Percentiles rank a stretch among this genome's conserved stretches.
These are phyloP conservation scores for Cepaea nemoralis DNA, from an alignment of 1,140 invertebrate genomes.

Conservation along the genomic window DNA sequence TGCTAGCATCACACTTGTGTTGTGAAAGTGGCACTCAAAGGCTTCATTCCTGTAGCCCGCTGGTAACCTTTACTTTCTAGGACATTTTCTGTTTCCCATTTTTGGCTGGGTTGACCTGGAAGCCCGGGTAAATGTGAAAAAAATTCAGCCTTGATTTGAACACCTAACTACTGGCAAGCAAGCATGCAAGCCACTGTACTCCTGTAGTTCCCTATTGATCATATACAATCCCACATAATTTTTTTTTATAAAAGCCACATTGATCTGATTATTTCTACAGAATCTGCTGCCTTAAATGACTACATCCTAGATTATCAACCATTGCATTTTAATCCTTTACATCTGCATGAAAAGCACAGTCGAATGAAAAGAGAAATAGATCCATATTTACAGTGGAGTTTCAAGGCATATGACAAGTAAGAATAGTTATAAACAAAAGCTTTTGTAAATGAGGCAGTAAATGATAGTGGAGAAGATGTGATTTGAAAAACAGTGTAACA, in stretches of 20 bases:
- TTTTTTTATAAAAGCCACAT: too few relatives aligned
- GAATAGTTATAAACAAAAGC: not conserved
- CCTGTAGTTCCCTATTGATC: not conserved
- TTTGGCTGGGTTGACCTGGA: not conserved
- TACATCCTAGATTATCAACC: conserved; percentile 37
- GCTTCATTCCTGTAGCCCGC: too few relatives aligned
- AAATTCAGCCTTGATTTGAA: too few relatives aligned
- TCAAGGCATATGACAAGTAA: conserved; percentile 44
- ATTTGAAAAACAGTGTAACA: too few relatives aligned
- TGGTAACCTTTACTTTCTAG: too few relatives aligned
- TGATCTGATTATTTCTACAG: not conserved
- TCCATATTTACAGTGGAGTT: conserved; percentile 25
- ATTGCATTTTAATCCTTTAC: not conserved
- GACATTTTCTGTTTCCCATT: not conserved
- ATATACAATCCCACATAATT: not conserved
- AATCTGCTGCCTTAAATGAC: conserved; percentile 18
- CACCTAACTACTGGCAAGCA: not conserved
- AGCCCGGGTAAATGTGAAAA: too few relatives aligned
- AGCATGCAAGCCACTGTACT: not conserved
- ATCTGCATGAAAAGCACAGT: conserved; percentile 33
- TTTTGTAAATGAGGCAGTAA: too few relatives aligned
- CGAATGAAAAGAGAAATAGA: conserved; percentile 34
- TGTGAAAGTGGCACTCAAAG: too few relatives aligned
- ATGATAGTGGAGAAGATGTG: too few relatives aligned
- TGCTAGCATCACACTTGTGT: too few relatives aligned